Evolutionary conservation across 2,113 vertebrate genomes (phyloP).

Genomic region (Aphelocoma coerulescens): DNA sequence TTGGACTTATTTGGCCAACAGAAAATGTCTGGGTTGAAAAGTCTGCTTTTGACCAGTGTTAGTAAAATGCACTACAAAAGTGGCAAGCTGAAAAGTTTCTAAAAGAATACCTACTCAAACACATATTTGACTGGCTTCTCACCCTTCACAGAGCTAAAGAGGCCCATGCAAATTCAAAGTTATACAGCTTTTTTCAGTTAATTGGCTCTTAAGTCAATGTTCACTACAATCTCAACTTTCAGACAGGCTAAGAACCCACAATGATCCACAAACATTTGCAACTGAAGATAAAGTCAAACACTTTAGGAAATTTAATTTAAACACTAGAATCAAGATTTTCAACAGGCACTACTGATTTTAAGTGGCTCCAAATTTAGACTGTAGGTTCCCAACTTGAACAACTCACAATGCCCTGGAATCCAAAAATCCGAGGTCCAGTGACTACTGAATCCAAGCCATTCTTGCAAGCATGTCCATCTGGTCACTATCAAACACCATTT

Average conservation of each 20-base stretch:
- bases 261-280: background rate
- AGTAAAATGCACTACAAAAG: background rate
- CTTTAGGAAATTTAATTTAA: background rate
- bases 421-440: background rate
- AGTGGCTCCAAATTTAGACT: background rate
- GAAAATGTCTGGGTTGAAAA: constrained; percentile 1
- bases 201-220: background rate
- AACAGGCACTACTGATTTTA: background rate
- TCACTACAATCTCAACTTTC: background rate
- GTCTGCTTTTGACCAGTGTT: background rate
- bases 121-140: background rate
- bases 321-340: background rate
- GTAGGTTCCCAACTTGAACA: background rate
- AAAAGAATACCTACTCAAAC: background rate
- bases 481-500: background rate
- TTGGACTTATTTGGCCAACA: background rate
- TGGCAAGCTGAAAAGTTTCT: background rate
- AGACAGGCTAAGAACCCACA: background rate
- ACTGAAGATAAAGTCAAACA: background rate
- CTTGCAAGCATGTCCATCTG: background rate
- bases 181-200: background rate
- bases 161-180: background rate
- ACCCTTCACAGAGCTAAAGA: background rate
- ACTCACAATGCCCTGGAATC: background rate
- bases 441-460: background rate